Evolutionary conservation across 2,113 vertebrate species (phyloP).

Genomic region (Erythrolamprus reginae): DNA sequence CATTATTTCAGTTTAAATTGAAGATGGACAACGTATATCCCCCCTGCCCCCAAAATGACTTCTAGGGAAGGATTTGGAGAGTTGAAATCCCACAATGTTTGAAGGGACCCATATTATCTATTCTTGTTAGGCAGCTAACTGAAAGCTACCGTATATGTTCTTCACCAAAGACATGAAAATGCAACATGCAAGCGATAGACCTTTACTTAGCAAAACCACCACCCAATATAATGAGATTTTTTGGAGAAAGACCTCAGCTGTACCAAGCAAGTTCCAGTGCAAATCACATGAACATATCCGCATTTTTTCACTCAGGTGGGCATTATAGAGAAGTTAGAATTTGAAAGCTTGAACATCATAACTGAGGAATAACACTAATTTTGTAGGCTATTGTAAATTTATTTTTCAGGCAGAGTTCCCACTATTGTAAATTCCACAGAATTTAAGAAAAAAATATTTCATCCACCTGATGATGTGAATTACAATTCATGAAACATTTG

Average conservation of each 20-base stretch:
- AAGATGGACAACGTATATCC: neutral
- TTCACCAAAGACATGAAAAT: conserved; percentile 38
- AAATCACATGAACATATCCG: neutral
- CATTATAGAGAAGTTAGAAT: neutral
- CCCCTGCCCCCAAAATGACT: neutral
- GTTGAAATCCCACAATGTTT: neutral
- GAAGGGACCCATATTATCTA: neutral
- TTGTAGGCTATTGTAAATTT: neutral
- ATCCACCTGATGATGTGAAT: neutral
- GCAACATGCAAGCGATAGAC: conserved; percentile 29
- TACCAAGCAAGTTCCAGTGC: neutral
- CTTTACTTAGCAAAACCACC: conserved; percentile 13
- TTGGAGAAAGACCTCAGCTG: neutral
- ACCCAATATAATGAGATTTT: conserved; percentile 21
- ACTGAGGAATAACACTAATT: neutral
- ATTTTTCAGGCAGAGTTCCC: neutral
- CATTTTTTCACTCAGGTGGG: neutral
- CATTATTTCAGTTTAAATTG: conserved; percentile 48
- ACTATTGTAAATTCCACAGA: neutral
- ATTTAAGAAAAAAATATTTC: neutral
- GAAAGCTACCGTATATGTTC: conserved; percentile 55
- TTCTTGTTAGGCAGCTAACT: conserved; percentile 29
- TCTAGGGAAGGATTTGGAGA: neutral
- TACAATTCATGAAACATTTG: neutral
- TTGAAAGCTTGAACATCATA: neutral